Percentiles rank a stretch among this genome's conserved stretches.
Conservation (phyloP, 2,113 vertebrate species). For the Tupaia tana region DNA sequence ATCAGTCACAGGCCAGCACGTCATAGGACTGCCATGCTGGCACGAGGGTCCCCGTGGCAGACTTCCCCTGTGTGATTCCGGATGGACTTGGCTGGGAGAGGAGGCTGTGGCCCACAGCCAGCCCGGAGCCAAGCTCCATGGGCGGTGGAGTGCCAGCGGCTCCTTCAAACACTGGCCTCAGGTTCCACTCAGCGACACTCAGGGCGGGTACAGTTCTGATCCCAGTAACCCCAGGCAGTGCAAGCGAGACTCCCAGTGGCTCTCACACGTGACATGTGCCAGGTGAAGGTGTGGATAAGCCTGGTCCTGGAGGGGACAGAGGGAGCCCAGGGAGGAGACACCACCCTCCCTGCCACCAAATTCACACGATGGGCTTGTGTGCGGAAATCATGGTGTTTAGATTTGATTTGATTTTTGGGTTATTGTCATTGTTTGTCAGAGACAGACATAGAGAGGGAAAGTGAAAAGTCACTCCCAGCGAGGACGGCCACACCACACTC, state of each 20-base stretch:
- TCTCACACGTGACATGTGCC: neutral
- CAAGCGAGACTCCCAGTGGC: accelerated
- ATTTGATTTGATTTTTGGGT: no score
- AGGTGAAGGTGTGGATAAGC: neutral
- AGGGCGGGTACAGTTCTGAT: neutral
- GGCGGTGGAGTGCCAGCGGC: neutral
- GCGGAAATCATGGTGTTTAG: no score
- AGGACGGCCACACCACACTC: no score
- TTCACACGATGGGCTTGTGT: neutral
- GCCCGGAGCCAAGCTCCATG: neutral
- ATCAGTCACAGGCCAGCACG: accelerated
- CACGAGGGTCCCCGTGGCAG: no score
- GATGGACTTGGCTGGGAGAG: neutral
- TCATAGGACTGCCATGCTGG: neutral
- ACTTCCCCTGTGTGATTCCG: neutral
- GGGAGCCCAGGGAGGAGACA: neutral
- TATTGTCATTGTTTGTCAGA: no score
- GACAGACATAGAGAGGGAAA: no score
- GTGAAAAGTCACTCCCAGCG: no score
- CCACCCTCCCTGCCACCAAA: neutral
- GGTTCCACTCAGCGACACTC: neutral
- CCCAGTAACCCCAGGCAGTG: accelerated
- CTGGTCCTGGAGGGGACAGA: accelerated
- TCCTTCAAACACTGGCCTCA: neutral
- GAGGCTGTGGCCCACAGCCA: neutral